Evolutionary conservation across 2,797 vertebrate genomes (phyloP).

Genomic region (Etheostoma perlongum): DNA sequence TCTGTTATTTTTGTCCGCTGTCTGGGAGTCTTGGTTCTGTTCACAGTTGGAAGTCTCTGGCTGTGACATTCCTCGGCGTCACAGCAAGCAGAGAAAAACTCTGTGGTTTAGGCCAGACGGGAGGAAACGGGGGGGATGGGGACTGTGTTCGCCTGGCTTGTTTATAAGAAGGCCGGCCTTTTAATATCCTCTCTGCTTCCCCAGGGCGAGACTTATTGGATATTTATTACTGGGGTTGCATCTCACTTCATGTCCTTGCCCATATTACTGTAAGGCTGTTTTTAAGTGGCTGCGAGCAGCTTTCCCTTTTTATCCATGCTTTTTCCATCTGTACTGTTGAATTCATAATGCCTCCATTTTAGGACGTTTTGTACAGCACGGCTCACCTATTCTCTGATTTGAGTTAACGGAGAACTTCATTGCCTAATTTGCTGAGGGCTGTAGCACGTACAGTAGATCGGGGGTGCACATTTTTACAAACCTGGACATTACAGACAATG

Average conservation of each 20-base stretch:
- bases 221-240: neutral
- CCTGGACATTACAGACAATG: no score
- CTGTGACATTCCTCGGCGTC: constrained; percentile 23
- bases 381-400: neutral
- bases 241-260: neutral
- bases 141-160: constrained; percentile 6
- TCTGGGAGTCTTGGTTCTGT: neutral
- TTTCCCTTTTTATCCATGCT: neutral
- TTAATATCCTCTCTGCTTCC: constrained; percentile 6
- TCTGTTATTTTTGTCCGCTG: constrained; percentile 14
- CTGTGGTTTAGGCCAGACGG: neutral
- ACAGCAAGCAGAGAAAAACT: constrained; percentile 10
- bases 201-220: neutral
- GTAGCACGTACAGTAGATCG: neutral
- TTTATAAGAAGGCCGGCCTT: neutral
- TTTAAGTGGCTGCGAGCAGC: neutral
- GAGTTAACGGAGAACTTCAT: neutral
- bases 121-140: constrained; percentile 11
- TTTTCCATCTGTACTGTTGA: neutral
- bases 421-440: neutral
- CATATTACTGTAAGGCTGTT: neutral
- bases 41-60: constrained; percentile 28
- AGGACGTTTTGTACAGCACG: neutral
- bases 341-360: neutral
- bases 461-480: neutral